A percentile compares a stretch with the other conserved stretches of the same genome.
Evolutionary conservation across 2,888 invertebrate genomes (phyloP).

Genomic region (Agrotis segetum): DNA sequence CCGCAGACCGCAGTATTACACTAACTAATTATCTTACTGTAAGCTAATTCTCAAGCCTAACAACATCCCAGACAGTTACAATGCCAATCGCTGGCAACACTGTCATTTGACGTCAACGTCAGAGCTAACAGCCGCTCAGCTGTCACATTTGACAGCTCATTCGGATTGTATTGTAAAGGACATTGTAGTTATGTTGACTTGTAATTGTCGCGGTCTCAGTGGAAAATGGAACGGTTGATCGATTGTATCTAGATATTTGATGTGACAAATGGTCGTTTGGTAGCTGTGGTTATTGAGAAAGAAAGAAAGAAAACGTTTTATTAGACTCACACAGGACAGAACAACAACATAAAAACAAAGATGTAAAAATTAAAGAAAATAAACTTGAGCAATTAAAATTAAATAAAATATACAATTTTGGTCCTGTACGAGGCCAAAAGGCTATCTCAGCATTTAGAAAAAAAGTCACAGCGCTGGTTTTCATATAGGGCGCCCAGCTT

Average conservation of each 20-base stretch:
- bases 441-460: no score
- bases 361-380: no score
- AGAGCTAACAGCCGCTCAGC: slow-evolving; percentile 15
- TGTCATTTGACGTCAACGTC: slow-evolving; percentile 35
- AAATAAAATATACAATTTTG: no score
- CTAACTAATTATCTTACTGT: not conserved
- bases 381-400: no score
- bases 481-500: no score
- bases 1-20: not conserved
- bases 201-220: slow-evolving; percentile 22
- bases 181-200: not conserved
- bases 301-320: no score
- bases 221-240: not conserved
- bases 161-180: slow-evolving; percentile 21
- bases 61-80: slow-evolving; percentile 10
- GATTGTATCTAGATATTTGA: not conserved
- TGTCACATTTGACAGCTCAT: slow-evolving; percentile 44
- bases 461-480: no score
- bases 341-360: no score
- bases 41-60: slow-evolving; percentile 4
- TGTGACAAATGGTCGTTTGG: not conserved
- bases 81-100: slow-evolving; percentile 10
- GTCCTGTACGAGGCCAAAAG: no score
- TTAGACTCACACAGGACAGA: no score
- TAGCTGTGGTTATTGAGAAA: not conserved